Evolutionary conservation across 1,140 invertebrate species (phyloP), one percentile per base, ranked within the genome.

Genomic region (Hesperophylax magnus): DNA sequence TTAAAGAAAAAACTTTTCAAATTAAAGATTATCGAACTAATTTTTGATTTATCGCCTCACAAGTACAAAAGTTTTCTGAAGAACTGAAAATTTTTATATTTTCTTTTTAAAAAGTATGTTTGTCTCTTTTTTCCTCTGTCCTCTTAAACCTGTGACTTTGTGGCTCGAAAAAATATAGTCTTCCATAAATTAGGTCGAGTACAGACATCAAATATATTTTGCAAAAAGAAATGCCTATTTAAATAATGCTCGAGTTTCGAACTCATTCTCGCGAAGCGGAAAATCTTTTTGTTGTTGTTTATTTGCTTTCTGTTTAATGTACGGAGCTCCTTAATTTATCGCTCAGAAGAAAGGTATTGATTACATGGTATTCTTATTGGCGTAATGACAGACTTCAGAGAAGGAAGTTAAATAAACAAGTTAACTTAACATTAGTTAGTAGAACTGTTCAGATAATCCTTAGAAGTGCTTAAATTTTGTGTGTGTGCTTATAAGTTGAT

Each of bases 291-390:
- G 20, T 67, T 67, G 22, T 17, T 58, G n/a, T 58, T 65, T 31
- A 31, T 71, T 71, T 71, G 39, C 22, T 67, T 27, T 71, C 15
- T 53, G 39, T 71, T 71, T 71, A 71, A 71, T 71, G 34, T 71
- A 52, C 17, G 39, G 18, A 20, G 34, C 34, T 47, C 20, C 34
- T 71, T 47, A 71, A 18, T 52, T 71, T 71, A 31, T 52, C 22
- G 34, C 27, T 67, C 31, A 31, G 31, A 67, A 65, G 20, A 24
- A 69, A 69, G 24, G 67, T 71, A 71, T 71, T 71, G 67, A 71
- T 71, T 71, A 71, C 67, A 53, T 17, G 63, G 27, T 9, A 14
- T 67, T 67, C 31, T n/a, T 27, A 17, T 27, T 31, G 9, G 17
- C 15, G 63, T 8, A 17, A 27, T n/a, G 63, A 27, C 63, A 67